Percentiles rank a stretch among this genome's conserved stretches.
phyloP scores from a whole-genome alignment of 2,113 vertebrate genomes.

The Phyllostomus hastatus region DNA sequence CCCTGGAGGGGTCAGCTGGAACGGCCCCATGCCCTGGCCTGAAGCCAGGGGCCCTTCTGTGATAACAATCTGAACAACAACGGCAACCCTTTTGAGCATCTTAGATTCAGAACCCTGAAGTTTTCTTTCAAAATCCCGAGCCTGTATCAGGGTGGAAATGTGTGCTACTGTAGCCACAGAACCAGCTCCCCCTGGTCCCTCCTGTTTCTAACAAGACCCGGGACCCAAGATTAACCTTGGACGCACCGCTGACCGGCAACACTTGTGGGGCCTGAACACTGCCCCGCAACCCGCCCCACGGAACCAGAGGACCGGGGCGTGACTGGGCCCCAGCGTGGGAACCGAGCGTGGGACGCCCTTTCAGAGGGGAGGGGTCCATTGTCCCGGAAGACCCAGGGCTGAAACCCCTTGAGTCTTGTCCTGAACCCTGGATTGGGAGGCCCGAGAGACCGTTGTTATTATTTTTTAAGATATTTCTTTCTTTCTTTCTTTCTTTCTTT shows the following conservation, averaged over 20 bases:
- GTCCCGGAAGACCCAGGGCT: background rate
- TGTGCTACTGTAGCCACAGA: background rate
- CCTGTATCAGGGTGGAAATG: background rate
- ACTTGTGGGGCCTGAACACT: background rate
- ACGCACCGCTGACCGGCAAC: background rate
- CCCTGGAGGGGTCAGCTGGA: background rate
- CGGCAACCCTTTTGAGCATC: background rate
- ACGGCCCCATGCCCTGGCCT: rapidly evolving
- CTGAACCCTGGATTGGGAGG: background rate
- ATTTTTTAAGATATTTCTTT: too few species aligned
- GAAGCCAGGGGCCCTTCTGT: background rate
- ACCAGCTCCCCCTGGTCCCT: background rate
- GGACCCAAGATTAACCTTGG: background rate
- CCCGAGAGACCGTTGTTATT: too few species aligned
- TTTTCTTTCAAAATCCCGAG: background rate
- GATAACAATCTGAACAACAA: too few species aligned
- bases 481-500: too few species aligned
- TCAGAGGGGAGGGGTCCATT: background rate
- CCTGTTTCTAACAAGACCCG: background rate
- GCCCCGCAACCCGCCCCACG: too few species aligned
- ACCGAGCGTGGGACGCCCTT: background rate
- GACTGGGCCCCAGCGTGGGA: too few species aligned
- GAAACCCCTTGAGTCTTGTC: background rate
- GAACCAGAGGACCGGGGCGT: background rate
- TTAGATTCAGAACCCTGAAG: background rate